Base-by-base conservation (phyloP, 1,140 invertebrate genomes). In the Lineus longissimus region DNA sequence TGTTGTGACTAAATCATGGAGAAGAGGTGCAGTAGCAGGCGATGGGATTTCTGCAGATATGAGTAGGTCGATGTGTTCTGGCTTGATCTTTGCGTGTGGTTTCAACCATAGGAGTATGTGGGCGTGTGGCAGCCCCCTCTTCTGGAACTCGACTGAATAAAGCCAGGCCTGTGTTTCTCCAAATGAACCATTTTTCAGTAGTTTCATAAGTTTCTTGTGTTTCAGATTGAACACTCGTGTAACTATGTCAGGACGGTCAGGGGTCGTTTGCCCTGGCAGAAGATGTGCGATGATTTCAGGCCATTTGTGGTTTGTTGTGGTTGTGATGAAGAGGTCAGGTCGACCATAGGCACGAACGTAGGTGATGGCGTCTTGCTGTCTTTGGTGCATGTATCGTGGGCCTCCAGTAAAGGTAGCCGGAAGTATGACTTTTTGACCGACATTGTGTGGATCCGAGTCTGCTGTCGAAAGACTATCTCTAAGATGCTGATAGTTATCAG, bases 251-350 rank as follows among this genome's bases (percentile, higher is more conserved):
- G 81, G 80, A 19, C 81, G 47, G 72, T 84, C 75, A 19, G 61
- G 25, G 1, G 73, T 11, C 54, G 36, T 62, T 73, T 83, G 68
- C 9, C 64, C 47, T 47, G 65, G 62, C 6, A 70, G 60, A 55
- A 84, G 64, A 17, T 69, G 55, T 27, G 70, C 45, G 56, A 40
- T 55, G 13, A 85, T 82, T 66, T 86, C 80, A 1, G 29, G 33
- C 85, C 85, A 87, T 56, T 67, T 81, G 67, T 70, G 82, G 79
- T 82, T 87, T 59, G 74, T 81, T n/a, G 84, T 86, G 25, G 86
- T 80, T 30, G 82, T 85, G 27, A 85, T 80, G 60, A 85, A 85
- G 1, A 82, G 63, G 61, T 77, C 73, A 22, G 81, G 81, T 30
- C 73, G 69, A 17, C 84, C 84, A 73, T 75, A 81, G 30, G 70